Conservation (phyloP, 2,113 vertebrate species). For the Thunnus maccoyii region DNA sequence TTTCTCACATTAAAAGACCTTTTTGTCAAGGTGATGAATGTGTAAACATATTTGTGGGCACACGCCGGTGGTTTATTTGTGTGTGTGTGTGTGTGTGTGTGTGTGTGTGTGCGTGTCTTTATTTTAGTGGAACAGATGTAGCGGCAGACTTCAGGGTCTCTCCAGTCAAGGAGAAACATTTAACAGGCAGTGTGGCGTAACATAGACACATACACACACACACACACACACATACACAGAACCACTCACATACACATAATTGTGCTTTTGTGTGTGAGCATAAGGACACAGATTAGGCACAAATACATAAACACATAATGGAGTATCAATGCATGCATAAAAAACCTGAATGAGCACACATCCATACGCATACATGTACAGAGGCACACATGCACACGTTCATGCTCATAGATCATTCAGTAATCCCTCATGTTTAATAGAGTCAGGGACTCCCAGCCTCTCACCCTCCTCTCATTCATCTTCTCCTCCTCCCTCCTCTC, state of each 20-base stretch:
- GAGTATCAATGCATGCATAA: neutral
- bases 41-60: conserved; percentile 3
- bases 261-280: conserved; percentile 17
- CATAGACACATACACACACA: neutral
- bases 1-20: conserved; percentile 5
- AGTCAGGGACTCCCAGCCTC: conserved; percentile 17
- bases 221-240: neutral
- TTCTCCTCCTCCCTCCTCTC: neutral
- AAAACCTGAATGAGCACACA: neutral
- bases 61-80: neutral
- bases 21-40: conserved; percentile 6
- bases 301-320: neutral
- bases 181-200: conserved; percentile 53
- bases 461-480: neutral
- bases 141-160: conserved; percentile 60
- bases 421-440: conserved; percentile 35
- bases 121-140: conserved; percentile 59
- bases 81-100: neutral
- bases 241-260: conserved; percentile 4
- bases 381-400: neutral
- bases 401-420: conserved; percentile 9
- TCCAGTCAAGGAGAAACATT: conserved; percentile 76
- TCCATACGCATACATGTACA: neutral
- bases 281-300: neutral
- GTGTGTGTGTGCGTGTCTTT: neutral